These are phyloP conservation scores for Aleiodes leptofemur DNA, from an alignment of 2,888 invertebrate species.

Conservation along the genomic window DNA sequence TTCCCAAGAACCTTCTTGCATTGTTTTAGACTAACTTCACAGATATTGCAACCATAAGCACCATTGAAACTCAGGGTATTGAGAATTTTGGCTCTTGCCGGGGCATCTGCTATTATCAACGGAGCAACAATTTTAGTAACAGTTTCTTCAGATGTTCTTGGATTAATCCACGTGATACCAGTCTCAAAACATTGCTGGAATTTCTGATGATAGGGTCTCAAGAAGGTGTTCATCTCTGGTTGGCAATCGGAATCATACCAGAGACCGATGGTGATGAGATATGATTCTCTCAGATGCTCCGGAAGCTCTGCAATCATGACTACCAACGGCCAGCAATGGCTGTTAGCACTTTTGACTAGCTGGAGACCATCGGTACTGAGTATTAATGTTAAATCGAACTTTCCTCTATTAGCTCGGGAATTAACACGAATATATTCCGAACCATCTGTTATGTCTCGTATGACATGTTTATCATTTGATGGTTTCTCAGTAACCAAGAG, in stretches of 20 bases:
- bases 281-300: conserved; percentile 40
- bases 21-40: conserved; percentile 23
- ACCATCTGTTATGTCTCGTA: conserved; percentile 45
- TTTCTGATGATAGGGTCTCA: conserved; percentile 38
- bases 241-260: conserved; percentile 39
- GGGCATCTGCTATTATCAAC: conserved; percentile 47
- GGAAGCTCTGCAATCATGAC: conserved; percentile 46
- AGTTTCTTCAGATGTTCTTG: conserved; percentile 8
- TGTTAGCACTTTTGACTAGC: conserved; percentile 43
- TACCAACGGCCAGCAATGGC: conserved; percentile 47
- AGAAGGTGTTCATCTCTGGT: conserved; percentile 45
- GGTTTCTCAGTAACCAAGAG: neutral
- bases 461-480: conserved; percentile 27
- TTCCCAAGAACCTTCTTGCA: neutral
- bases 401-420: conserved; percentile 5
- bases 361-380: conserved; percentile 48
- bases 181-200: conserved; percentile 28
- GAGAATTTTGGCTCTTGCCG: conserved; percentile 46
- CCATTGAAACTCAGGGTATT: conserved; percentile 48
- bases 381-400: conserved; percentile 46
- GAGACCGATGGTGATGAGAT: conserved; percentile 26
- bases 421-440: conserved; percentile 49
- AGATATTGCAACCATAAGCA: conserved; percentile 42
- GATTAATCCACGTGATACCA: conserved; percentile 38
- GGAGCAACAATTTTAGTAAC: conserved; percentile 34